Conservation (phyloP, 2,888 invertebrate genomes). For the Pyrochroa serraticornis region DNA sequence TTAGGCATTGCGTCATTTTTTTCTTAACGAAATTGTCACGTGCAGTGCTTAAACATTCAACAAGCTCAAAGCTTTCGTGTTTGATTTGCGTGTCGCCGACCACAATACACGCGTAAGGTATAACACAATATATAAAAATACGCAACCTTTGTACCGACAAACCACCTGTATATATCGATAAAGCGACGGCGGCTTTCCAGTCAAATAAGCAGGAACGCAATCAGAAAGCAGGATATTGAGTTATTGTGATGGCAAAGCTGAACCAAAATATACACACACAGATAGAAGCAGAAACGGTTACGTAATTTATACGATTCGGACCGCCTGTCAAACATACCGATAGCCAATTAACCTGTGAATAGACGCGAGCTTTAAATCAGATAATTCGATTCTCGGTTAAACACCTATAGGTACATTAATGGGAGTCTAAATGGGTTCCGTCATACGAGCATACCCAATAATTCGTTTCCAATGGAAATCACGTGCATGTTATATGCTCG, state of each 20-base stretch:
- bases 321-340: conserved; percentile 18
- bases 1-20: too few species aligned
- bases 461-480: too few species aligned
- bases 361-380: conserved; percentile 12
- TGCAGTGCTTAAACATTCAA: conserved; percentile 39
- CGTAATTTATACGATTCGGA: conserved; percentile 22
- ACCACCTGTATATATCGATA: conserved; percentile 35
- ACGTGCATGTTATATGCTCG: too few species aligned
- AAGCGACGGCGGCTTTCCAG: conserved; percentile 6
- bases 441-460: too few species aligned
- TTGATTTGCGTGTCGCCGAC: conserved; percentile 36
- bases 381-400: neutral
- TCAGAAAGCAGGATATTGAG: conserved; percentile 15
- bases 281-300: neutral
- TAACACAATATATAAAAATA: conserved; percentile 23
- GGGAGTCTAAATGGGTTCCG: too few species aligned
- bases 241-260: conserved; percentile 4
- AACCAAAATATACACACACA: too few species aligned
- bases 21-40: conserved; percentile 29
- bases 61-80: conserved; percentile 42
- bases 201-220: too few species aligned
- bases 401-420: neutral
- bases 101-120: conserved; percentile 25
- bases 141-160: conserved; percentile 33
- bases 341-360: conserved; percentile 18